phyloP scores from a whole-genome alignment of 2,113 vertebrate genomes.

The Mustelus asterias region DNA sequence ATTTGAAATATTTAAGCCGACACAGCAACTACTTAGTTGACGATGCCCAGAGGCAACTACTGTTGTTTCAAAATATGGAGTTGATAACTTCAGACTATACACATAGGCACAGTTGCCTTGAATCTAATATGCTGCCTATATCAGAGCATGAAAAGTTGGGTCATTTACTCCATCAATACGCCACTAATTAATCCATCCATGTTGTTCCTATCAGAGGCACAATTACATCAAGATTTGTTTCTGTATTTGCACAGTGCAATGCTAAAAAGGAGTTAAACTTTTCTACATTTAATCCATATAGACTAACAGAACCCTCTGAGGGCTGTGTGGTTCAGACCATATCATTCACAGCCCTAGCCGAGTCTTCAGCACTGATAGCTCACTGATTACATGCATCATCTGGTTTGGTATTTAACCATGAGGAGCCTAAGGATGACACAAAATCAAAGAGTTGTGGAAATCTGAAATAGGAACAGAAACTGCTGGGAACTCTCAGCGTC shows the following conservation, averaged over 20 bases:
- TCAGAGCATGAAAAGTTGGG: background rate
- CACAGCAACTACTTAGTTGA: background rate
- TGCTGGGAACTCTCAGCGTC: background rate
- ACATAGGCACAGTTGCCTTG: background rate
- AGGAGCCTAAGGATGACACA: background rate
- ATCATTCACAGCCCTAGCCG: background rate
- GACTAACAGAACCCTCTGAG: background rate
- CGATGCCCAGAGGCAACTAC: background rate
- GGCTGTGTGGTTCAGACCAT: background rate
- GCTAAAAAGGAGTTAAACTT: background rate
- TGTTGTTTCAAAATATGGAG: background rate
- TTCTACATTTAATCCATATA: background rate
- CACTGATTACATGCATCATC: background rate
- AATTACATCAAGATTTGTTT: background rate
- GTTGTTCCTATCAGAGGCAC: conserved; percentile 4
- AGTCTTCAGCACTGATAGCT: background rate
- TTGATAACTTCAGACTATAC: background rate
- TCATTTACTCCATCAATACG: background rate
- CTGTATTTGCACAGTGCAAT: background rate
- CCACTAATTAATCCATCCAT: background rate
- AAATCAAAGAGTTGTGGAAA: background rate
- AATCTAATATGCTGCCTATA: conserved; percentile 5
- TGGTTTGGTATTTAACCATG: background rate
- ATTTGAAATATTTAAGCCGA: background rate
- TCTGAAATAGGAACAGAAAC: background rate